Conservation (phyloP, 2,888 invertebrate species). For the Drosophila affinis region DNA sequence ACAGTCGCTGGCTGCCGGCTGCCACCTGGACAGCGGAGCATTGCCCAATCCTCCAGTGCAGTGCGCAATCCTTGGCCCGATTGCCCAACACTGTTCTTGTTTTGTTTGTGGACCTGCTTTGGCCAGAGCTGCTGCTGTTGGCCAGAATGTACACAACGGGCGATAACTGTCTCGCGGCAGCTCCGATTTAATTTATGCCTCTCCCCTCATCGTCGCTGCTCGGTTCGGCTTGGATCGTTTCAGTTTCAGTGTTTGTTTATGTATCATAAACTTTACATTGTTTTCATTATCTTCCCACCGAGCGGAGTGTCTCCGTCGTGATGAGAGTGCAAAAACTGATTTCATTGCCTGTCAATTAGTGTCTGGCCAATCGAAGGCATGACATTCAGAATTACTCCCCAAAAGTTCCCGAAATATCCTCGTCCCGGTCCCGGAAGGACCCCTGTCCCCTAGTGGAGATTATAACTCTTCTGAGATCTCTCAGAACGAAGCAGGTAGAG, state of each 20-base stretch:
- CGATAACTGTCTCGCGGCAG: neutral
- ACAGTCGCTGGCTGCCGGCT: slow-evolving; percentile 1
- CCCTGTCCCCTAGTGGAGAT: too few relatives aligned
- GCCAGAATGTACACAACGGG: slow-evolving; percentile 9
- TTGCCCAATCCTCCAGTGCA: slow-evolving; percentile 35
- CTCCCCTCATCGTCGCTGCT: neutral
- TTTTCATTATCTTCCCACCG: neutral
- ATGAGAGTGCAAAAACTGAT: too few relatives aligned
- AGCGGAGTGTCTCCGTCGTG: neutral
- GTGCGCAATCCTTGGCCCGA: slow-evolving; percentile 32
- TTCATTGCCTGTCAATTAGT: too few relatives aligned
- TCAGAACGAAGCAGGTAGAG: neutral
- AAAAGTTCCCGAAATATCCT: too few relatives aligned
- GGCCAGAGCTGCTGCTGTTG: slow-evolving; percentile 7
- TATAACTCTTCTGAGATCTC: too few relatives aligned
- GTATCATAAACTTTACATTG: neutral
- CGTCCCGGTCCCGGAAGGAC: too few relatives aligned
- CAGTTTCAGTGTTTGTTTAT: neutral
- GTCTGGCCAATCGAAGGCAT: too few relatives aligned
- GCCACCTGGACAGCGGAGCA: slow-evolving; percentile 13
- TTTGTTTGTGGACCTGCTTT: slow-evolving; percentile 30
- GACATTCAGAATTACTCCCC: too few relatives aligned
- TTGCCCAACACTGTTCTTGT: slow-evolving; percentile 39
- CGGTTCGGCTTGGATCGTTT: neutral
- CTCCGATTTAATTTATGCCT: neutral